Evolutionary conservation across 2,888 invertebrate species (phyloP), one percentile per base, ranked within the genome.

Genomic region (Nebria salina): DNA sequence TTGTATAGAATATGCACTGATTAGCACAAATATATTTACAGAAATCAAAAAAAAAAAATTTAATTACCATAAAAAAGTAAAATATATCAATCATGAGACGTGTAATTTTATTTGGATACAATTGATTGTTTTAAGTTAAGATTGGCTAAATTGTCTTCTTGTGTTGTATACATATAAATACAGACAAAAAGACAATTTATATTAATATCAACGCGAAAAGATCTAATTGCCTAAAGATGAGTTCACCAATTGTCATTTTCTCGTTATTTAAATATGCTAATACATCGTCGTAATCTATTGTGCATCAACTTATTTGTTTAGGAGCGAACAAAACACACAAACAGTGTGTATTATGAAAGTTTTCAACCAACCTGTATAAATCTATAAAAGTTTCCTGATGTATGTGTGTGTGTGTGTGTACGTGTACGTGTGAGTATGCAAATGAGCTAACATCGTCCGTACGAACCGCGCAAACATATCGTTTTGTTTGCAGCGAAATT

Each of bases 401-500:
- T 70, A 70, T 13, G 20, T 70, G 70, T 26, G 70, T 66, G 13
- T 66, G 34, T 34, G 34, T 34, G 13, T 15, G 66, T 79, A 75
- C 75, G 68, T 79, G 79, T 79, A 73, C 42, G 73, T 54, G 54
- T 68, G 25, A 68, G 72, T 79, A 79, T 79, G 79, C 75, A 79
- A 79, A 79, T 79, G 65, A 79, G 42, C 6, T 2, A 64, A 73
- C 42, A 75, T 65, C 74, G 72, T 78, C 78, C 73, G 65, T 34
- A 34, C 79, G 70, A 70, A 26, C 70, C 26, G 70, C 34, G 70
- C 70, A 75, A 79, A 79, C 75, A 75, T 79, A 79, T 79, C 75
- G 79, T 75, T 79, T 79, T 79, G 79, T 79, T 79, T 79, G 79
- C 74, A 43, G 68, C 74, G 75, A 73, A 79, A 79, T 79, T 79